Base-by-base conservation (phyloP, 2,888 invertebrate genomes). In the Perdita meconis region DNA sequence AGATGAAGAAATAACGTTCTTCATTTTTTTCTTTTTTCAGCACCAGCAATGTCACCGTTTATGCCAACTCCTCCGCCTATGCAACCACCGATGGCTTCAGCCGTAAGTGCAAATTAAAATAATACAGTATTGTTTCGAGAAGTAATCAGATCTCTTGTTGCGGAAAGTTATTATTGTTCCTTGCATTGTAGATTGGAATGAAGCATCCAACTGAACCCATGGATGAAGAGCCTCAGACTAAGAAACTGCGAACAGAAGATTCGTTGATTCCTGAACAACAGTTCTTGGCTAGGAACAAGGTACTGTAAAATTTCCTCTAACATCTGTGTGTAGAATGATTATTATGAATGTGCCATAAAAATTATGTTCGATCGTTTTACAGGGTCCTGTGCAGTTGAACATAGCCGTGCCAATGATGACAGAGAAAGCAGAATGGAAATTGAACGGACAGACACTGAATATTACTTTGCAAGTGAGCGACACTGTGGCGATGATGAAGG, bases 361-460 rank as follows among this genome's bases (percentile, higher is more conserved):
- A 26, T 50, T 2, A 67, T 13, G 26, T 26, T 56, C 50, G 53
- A n/a, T 63, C 6, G n/a, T 68, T 36, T 36, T 64, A 56, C 24
- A 96, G 95, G 95, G 95, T 84, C 96, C 96, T n/a, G 95, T 97
- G 13, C 95, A 95, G 38, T 94, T 98, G 85, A 96, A 95, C 88
- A 96, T 99, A 74, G 94, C 95, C 70, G 95, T 98, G 30, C 99
- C 99, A 10, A 93, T 95, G 85, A 94, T 96, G 90, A 95, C 96
- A 0, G 98, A 99, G 88, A 98, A 98, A 89, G 93, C 97, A 0
- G 99, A 99, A 94, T 98, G 98, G 98, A 97, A 97, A 79, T 94
- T 99, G 78, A 97, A 97, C 92, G 99, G 99, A 0, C 98, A 99
- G 92, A 94, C 95, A 78, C 92, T 99, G 87, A 94, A 95, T 63